phyloP scores from a whole-genome alignment of 1,140 invertebrate species.

The Sycobia sp. region DNA sequence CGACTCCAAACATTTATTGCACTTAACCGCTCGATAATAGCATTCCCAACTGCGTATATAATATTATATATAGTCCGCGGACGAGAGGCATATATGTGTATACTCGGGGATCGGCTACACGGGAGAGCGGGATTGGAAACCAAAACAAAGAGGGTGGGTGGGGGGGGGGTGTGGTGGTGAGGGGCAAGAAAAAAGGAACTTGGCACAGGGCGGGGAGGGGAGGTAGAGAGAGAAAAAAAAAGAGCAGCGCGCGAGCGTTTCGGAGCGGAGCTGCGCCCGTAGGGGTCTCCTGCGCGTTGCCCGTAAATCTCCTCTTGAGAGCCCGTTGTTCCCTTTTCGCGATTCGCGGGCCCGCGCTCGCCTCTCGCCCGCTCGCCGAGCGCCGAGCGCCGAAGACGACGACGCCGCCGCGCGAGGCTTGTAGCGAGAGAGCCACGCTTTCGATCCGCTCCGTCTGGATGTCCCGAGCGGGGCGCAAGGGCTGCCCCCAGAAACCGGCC shows the following conservation, averaged over 20 bases:
- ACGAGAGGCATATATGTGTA: no score
- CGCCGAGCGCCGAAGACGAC: background rate
- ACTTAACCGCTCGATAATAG: no score
- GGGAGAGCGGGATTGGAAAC: constrained; percentile 31
- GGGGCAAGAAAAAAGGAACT: no score
- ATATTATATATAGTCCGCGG: no score
- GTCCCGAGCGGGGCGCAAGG: constrained; percentile 31
- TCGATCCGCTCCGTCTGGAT: constrained; percentile 45
- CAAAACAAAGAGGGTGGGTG: constrained; percentile 39
- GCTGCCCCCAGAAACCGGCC: constrained; percentile 37
- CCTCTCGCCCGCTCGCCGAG: background rate
- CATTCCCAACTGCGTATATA: no score
- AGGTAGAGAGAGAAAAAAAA: no score
- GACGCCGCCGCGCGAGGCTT: constrained; percentile 11
- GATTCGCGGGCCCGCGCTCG: constrained; percentile 25
- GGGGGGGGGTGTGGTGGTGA: no score
- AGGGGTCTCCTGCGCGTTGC: constrained; percentile 26
- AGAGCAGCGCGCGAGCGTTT: no score
- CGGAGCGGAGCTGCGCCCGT: no score
- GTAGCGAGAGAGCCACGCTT: no score
- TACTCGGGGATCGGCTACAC: constrained; percentile 3
- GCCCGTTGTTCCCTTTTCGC: constrained; percentile 41
- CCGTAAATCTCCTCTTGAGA: constrained; percentile 40
- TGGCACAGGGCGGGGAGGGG: no score
- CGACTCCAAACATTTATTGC: no score